Base-by-base conservation (phyloP, 2,113 vertebrate genomes). In the Pelecanus crispus region DNA sequence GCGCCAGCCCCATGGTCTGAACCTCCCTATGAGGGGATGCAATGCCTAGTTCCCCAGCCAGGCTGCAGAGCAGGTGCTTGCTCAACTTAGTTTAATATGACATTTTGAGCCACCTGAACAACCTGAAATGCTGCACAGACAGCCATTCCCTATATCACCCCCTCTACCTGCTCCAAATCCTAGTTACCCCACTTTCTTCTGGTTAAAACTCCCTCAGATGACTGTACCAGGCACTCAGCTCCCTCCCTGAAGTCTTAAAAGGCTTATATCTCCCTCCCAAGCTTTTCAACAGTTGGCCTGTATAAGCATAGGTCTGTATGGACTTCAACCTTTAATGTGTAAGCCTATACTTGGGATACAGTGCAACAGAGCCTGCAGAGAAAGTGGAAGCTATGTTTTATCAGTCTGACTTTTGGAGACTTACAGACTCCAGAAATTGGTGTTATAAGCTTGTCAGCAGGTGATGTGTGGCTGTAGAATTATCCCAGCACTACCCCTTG, bases 361-460 rank as follows among this genome's bases (percentile, higher is more conserved):
- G 31, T 88, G 59, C 25, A 77, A 53, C n/a, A 53, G 28, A 88
- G 36, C 40, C 65, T 91, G 73, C 36, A 88, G 70, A 58, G 25
- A 87, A 93, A 82, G 56, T 61, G 52, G 71, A 84, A 94, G 55
- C 5, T 91, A 10, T 93, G 73, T 89, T 90, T 95, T 75, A 85
- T 52, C 53, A 34, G 31, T 81, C 93, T 95, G 91, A 81, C 63
- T 96, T 83, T 38, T 62, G 74, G 49, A 92, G 86, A 50, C 58
- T 59, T 65, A 65, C 36, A 90, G 49, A 75, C 34, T 75, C 40
- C 70, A 91, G 90, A 92, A 94, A 91, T 93, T 68, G 93, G 55
- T 86, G 77, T 95, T 96, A 94, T 91, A 96, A 97, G 95, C 42
- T 91, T 97, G 88, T 92, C 97, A 96, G 79, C 62, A 97, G 92